Conservation (phyloP, 92 coral and sea anemone genomes). For the Epizoanthus ramosus region DNA sequence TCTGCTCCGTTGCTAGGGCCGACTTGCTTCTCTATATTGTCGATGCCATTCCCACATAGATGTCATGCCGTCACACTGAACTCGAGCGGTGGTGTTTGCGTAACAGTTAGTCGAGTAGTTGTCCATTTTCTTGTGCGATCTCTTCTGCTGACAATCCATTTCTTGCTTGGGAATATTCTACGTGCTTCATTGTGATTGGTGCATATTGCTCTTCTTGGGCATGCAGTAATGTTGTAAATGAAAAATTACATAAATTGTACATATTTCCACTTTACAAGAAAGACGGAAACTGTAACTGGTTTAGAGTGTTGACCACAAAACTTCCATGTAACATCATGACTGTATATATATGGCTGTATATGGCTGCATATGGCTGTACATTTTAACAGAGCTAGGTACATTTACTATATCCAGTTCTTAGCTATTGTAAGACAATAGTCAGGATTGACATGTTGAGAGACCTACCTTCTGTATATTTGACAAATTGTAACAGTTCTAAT, state of each 20-base stretch:
- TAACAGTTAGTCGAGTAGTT: neutral
- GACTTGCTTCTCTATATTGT: no score
- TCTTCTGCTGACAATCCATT: neutral
- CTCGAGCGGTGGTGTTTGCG: neutral
- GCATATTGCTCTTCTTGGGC: no score
- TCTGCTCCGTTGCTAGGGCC: no score
- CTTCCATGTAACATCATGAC: neutral
- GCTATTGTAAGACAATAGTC: no score
- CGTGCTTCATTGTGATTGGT: neutral
- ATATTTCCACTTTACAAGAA: neutral
- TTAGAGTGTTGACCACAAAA: no score
- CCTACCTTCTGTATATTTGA: no score
- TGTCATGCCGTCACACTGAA: neutral
- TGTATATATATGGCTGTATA: neutral
- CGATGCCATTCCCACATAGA: neutral
- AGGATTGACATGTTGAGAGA: neutral
- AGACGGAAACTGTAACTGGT: neutral
- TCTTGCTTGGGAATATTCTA: slow-evolving; percentile 13
- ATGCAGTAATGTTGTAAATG: no score
- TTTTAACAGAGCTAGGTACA: no score
- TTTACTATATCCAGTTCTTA: no score
- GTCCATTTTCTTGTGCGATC: slow-evolving; percentile 13
- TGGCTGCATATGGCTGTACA: no score
- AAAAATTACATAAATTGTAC: no score
- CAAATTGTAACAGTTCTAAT: no score